Evolutionary conservation across 2,113 vertebrate genomes (phyloP).

Genomic region (Pangasianodon hypophthalmus): DNA sequence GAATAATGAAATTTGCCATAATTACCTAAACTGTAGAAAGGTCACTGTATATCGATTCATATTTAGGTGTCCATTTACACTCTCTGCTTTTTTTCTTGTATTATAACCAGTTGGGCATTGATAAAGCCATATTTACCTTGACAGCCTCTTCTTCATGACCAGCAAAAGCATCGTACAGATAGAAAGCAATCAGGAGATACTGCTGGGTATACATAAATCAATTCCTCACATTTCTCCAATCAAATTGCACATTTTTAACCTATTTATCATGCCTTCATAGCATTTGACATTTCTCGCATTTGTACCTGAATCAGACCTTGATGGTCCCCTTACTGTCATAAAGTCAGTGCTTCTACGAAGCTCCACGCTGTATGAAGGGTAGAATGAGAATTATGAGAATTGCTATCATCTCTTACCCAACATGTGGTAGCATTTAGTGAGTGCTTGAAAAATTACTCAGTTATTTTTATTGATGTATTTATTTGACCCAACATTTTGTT

Average conservation of each 20-base stretch:
- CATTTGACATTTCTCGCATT: neutral
- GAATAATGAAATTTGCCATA: neutral
- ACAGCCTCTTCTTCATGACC: neutral
- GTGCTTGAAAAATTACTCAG: constrained; percentile 63
- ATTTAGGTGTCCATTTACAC: neutral
- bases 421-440: constrained; percentile 71
- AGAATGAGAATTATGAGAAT: constrained; percentile 54
- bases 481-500: constrained; percentile 65
- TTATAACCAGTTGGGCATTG: neutral
- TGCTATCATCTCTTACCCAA: constrained; percentile 61
- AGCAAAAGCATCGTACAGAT: neutral
- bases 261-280: neutral
- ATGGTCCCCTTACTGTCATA: constrained; percentile 43
- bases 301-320: neutral
- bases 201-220: neutral
- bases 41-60: neutral
- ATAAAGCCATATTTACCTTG: neutral
- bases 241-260: neutral
- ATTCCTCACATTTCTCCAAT: neutral
- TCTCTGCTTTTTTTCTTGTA: neutral
- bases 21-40: neutral
- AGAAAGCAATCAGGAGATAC: neutral
- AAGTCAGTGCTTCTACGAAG: constrained; percentile 56
- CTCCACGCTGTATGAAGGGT: constrained; percentile 49
- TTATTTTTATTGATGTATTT: constrained; percentile 61